phyloP scores from a whole-genome alignment of 2,888 invertebrate genomes.

The Cheilosia soror region DNA sequence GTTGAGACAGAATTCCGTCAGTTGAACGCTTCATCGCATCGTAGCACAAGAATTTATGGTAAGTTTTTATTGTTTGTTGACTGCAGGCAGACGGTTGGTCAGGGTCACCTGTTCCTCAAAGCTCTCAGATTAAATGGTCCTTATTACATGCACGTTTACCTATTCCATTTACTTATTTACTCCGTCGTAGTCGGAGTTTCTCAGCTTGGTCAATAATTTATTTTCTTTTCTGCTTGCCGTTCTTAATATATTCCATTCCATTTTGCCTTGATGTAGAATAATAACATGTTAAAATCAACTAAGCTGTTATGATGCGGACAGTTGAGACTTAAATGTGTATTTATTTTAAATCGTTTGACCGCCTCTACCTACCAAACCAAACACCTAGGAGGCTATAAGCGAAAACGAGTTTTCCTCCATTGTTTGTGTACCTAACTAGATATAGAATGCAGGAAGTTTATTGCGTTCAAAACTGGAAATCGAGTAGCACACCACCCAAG shows the following conservation, averaged over 20 bases:
- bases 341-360: conserved; percentile 18
- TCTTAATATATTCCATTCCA: conserved; percentile 59
- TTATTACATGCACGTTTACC: conserved; percentile 2
- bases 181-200: neutral
- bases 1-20: conserved; percentile 86
- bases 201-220: conserved; percentile 44
- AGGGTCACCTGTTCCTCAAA: conserved; percentile 55
- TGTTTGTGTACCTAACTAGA: neutral
- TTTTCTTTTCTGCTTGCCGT: neutral
- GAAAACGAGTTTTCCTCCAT: conserved; percentile 36
- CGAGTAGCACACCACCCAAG: conserved; percentile 1
- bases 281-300: conserved; percentile 21
- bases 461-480: conserved; percentile 61
- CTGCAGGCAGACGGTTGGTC: conserved; percentile 45
- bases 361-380: conserved; percentile 3
- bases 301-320: conserved; percentile 22
- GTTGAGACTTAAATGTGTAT: conserved; percentile 29
- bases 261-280: conserved; percentile 3
- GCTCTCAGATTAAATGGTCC: conserved; percentile 7
- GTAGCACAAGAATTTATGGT: conserved; percentile 84
- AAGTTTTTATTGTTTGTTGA: conserved; percentile 75
- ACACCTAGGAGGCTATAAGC: neutral
- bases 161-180: conserved; percentile 12
- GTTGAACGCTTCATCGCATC: conserved; percentile 77
- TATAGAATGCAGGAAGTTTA: conserved; percentile 43